Evolutionary conservation across 2,113 vertebrate species (phyloP), one percentile per base, ranked within the genome.

Genomic region (Crotophaga sulcirostris): DNA sequence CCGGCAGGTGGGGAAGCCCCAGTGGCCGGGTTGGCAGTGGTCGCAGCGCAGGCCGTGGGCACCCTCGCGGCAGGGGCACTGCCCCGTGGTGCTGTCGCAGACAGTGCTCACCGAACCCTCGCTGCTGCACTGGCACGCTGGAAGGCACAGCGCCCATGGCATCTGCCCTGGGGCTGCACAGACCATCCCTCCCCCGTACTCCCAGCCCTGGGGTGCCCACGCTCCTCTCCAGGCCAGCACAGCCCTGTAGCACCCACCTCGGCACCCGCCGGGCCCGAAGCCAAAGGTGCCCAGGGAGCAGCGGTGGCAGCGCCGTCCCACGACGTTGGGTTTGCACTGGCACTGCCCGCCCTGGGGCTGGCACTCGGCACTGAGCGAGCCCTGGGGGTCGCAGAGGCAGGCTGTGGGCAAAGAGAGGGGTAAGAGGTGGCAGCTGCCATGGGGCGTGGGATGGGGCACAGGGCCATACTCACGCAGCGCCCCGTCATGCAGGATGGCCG

Each of bases 371-470:
- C 99, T 99, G 92, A 99, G 77, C 0, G 99, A 99, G 55, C 99
- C 99, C 95, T 99, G 99, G 44, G 98, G 98, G 94, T 99, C 98
- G 5, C 99, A 99, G 87, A 98, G 98, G 94, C 99, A 99, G 40
- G 98, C 99, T 99, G 96, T 2, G 13, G 83, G 80, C 52, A 91
- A 47, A 89, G 33, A 44, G 40, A 0, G 0, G 45, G 29, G 18
- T 91, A 31, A 94, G 58, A 0, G 1, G 26, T 1, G 1, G 80
- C 1, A 11, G 73, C 82, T 2, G 4, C 16, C 2, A 18, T 2
- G 6, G 42, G 59, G 33, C 3, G 1, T 11, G 66, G 31, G 17
- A 80, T 1, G 11, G 26, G 5, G 29, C 3, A 19, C 5, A 3
- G 77, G 52, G 56, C 51, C 9, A 4, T 29, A 99, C 99, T 99